Conservation (phyloP, 2,797 vertebrate genomes). For the Myiothlypis coronata region DNA sequence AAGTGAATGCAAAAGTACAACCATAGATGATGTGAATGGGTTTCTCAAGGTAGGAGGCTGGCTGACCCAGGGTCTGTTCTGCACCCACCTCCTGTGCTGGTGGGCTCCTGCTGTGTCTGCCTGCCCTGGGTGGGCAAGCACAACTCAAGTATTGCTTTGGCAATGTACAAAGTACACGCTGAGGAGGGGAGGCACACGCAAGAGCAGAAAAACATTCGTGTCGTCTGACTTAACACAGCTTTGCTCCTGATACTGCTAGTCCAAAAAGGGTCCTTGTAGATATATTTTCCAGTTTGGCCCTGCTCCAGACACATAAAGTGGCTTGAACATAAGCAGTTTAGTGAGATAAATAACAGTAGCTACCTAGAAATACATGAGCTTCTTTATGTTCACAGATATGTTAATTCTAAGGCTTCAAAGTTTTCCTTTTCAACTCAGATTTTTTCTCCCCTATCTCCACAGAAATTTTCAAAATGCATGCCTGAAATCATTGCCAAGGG, state of each 20-base stretch:
- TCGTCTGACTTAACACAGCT: neutral
- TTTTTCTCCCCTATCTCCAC: neutral
- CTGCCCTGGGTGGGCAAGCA: accelerated
- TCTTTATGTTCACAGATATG: neutral
- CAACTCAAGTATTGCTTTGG: accelerated
- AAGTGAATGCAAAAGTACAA: neutral
- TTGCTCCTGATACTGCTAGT: neutral
- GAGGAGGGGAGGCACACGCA: accelerated
- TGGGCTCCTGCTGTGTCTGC: accelerated
- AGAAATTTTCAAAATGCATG: conserved; percentile 35
- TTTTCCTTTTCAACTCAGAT: neutral
- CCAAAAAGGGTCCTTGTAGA: neutral
- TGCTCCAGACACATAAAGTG: neutral
- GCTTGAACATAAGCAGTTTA: neutral
- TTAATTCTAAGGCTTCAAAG: neutral
- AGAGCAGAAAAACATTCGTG: neutral
- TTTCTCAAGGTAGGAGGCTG: neutral
- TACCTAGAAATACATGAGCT: neutral
- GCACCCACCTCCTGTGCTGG: neutral
- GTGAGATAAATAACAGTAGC: neutral
- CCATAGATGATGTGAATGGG: neutral
- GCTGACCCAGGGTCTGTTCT: neutral
- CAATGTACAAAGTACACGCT: neutral
- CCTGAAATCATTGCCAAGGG: neutral
- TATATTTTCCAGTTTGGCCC: neutral